Evolutionary conservation across 2,113 vertebrate species (phyloP).

Genomic region (Laterallus jamaicensis): DNA sequence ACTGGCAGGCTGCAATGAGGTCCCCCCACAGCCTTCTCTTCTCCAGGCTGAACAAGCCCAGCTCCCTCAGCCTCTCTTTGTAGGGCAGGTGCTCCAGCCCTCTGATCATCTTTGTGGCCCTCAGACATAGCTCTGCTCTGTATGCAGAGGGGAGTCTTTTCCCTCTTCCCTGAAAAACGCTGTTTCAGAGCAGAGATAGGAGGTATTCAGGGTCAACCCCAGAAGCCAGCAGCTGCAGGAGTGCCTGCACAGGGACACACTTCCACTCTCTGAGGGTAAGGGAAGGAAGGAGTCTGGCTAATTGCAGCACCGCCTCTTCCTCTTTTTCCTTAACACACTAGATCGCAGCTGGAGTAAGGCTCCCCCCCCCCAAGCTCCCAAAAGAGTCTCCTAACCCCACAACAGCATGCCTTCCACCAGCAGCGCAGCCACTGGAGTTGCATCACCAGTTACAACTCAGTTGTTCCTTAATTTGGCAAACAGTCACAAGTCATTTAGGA

Average conservation of each 20-base stretch:
- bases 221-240: background rate
- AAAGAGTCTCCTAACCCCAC: background rate
- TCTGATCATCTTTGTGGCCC: no score
- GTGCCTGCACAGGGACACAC: background rate
- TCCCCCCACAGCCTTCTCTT: no score
- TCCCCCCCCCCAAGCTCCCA: background rate
- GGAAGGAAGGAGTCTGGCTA: background rate
- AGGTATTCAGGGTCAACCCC: no score
- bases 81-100: no score
- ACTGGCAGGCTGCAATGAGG: no score
- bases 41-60: no score
- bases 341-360: background rate
- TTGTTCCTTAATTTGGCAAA: background rate
- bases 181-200: background rate
- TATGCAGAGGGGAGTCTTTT: background rate
- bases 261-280: fast-evolving
- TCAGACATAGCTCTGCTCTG: background rate
- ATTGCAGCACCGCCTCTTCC: background rate
- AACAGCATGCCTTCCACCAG: background rate
- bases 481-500: background rate
- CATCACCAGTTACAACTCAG: background rate
- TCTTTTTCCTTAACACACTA: background rate
- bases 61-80: no score
- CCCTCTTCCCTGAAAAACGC: background rate
- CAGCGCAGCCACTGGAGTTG: background rate